Conservation (phyloP, 1,140 invertebrate genomes). For the Apis florea region DNA sequence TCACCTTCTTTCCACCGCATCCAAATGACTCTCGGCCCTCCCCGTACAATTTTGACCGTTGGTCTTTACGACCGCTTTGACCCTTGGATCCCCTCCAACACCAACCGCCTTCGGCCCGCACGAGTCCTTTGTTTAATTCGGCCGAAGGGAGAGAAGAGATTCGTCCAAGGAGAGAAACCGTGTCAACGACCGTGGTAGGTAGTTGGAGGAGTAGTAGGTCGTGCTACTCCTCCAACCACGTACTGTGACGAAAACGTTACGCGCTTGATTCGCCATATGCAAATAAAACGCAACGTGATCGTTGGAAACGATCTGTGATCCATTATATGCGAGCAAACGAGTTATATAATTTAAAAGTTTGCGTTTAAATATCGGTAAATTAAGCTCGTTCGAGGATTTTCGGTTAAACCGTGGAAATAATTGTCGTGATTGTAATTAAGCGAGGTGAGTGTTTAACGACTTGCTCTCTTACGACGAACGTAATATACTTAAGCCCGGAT, state of each 20-base stretch:
- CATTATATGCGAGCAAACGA: not conserved
- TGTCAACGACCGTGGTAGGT: conserved; percentile 33
- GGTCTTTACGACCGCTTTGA: conserved; percentile 33
- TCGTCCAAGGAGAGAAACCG: not conserved
- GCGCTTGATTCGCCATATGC: not conserved
- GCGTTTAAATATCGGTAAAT: not conserved
- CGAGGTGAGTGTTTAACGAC: not conserved
- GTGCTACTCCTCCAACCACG: no score
- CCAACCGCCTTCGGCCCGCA: not conserved
- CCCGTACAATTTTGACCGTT: conserved; percentile 9
- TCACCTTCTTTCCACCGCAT: conserved; percentile 60
- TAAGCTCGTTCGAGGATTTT: not conserved
- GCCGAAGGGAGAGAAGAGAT: not conserved
- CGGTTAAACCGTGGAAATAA: not conserved
- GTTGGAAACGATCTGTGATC: not conserved
- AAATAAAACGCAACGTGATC: not conserved
- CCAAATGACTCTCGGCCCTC: conserved; percentile 26
- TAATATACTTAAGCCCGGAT: conserved; percentile 12
- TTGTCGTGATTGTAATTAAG: not conserved
- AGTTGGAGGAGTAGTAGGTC: conserved; percentile 31
- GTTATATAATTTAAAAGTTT: not conserved
- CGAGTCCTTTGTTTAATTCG: conserved; percentile 22
- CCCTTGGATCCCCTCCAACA: conserved; percentile 1
- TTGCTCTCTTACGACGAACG: not conserved
- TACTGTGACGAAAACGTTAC: conserved; percentile 13